Evolutionary conservation across 1,140 invertebrate species (phyloP), one percentile per base, ranked within the genome.

Genomic region (Euglossa dilemma): DNA sequence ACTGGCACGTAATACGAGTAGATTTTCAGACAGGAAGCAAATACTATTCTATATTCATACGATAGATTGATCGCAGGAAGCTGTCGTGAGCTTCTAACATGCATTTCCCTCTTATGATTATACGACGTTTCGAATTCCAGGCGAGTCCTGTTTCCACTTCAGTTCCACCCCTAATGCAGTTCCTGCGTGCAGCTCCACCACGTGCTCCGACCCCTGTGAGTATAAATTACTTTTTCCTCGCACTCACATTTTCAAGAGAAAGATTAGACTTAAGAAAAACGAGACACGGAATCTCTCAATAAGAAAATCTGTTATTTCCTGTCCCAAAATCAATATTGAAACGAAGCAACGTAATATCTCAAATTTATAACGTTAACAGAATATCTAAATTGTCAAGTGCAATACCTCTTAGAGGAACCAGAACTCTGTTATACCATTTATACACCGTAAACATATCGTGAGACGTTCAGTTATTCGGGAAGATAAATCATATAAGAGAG

Each of bases 21-120:
- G 7, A 23, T 47, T 20, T 25, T 8, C 2, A 66, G 45, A 20
- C 70, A 16, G 23, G 69, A 63, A 73, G n/a, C 14, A 45, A 50
- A 72, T 73, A 23, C 50, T 71, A 59, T 79, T n/a, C 43, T 18
- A 25, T 2, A 12, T 36, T 45, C 20, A 7, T n/a, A n/a, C 28
- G 25, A 43, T 47, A 50, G 52, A 71, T 79, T 20, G 77, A 79
- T 71, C 54, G 9, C 78, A 63, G 78, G 78, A 80, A 80, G 47
- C 23, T 52, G 36, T 63, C 28, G 9, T 70, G 59, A 50, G n/a
- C 59, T 47, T 45, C 50, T 45, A 64, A 73, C 28, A 23, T 23
- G 36, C 28, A 43, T 20, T 73, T 80, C 70, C 78, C 70, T 80
- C 78, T 73, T 80, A 56, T 47, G 59, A 69, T 54, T 73, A n/a